Percentiles rank a stretch among this genome's conserved stretches.
Conservation (phyloP, 53 echinoderm and acorn worm genomes). For the Temnopleurus reevesii region DNA sequence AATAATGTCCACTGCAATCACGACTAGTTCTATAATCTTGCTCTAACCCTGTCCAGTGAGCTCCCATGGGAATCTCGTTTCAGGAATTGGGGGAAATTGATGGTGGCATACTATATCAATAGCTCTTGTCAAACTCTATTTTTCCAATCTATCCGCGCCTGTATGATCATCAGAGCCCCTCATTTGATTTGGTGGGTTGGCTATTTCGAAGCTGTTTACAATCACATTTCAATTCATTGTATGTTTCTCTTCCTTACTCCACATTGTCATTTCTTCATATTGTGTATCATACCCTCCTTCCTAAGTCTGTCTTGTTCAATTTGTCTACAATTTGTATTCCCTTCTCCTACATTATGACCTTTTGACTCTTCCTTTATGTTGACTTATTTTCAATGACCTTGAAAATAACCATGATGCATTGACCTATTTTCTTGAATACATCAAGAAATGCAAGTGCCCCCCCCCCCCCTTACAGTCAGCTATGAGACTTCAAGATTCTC, state of each 20-base stretch:
- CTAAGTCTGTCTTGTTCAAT: too few species aligned
- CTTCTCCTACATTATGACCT: too few species aligned
- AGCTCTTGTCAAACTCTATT: not conserved
- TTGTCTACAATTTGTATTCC: too few species aligned
- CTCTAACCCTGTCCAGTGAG: not conserved
- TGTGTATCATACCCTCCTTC: too few species aligned
- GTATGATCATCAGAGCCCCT: not conserved
- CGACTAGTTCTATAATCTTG: conserved; percentile 10
- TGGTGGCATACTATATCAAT: not conserved
- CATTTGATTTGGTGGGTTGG: not conserved
- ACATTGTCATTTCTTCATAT: not conserved
- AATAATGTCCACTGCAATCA: conserved; percentile 29
- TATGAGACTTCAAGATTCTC: too few species aligned
- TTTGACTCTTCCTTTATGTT: too few species aligned
- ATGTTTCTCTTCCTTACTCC: not conserved
- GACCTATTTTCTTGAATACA: too few species aligned
- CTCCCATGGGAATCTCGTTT: not conserved
- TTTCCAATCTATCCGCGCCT: not conserved
- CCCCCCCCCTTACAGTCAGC: too few species aligned
- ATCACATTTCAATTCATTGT: not conserved
- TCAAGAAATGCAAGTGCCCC: too few species aligned
- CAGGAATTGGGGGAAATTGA: not conserved
- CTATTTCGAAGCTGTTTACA: not conserved
- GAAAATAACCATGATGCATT: too few species aligned
- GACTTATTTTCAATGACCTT: too few species aligned